These are phyloP conservation scores for Metallyticus violacea DNA, from an alignment of 2,888 invertebrate species.

Conservation along the genomic window DNA sequence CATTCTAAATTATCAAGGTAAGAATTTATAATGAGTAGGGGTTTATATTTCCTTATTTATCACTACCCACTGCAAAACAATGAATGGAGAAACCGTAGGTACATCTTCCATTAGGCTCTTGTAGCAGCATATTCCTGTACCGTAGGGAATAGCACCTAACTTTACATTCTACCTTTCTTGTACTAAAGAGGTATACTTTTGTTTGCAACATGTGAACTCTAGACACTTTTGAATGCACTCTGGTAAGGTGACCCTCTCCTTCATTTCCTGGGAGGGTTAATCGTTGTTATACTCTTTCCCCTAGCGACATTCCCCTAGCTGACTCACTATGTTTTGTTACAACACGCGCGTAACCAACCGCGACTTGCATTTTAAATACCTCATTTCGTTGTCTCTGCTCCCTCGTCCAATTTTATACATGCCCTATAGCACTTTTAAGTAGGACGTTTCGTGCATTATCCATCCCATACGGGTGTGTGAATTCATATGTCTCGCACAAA, in stretches of 20 bases:
- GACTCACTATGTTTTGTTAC: background rate
- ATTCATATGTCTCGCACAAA: too few species aligned
- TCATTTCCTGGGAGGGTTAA: background rate
- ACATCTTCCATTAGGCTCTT: too few species aligned
- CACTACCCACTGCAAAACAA: too few species aligned
- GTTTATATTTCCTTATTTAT: too few species aligned
- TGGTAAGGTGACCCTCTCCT: too few species aligned
- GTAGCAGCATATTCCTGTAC: too few species aligned
- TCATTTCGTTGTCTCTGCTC: background rate
- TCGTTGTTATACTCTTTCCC: background rate
- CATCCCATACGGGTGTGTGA: background rate
- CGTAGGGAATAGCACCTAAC: background rate
- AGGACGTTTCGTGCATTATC: background rate
- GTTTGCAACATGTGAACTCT: too few species aligned
- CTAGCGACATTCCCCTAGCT: background rate
- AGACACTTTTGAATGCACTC: too few species aligned
- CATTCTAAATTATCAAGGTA: too few species aligned
- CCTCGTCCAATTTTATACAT: background rate
- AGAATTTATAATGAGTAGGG: too few species aligned
- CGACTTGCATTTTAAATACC: slow-evolving; percentile 15
- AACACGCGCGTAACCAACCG: background rate
- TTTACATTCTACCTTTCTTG: background rate
- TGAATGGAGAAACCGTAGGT: too few species aligned
- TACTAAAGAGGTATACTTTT: background rate
- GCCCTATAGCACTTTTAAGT: slow-evolving; percentile 9